A percentile compares a stretch with the other conserved stretches of the same genome.
These are phyloP conservation scores for Nymphalis polychloros DNA, from an alignment of 2,888 invertebrate species.

Conservation along the genomic window DNA sequence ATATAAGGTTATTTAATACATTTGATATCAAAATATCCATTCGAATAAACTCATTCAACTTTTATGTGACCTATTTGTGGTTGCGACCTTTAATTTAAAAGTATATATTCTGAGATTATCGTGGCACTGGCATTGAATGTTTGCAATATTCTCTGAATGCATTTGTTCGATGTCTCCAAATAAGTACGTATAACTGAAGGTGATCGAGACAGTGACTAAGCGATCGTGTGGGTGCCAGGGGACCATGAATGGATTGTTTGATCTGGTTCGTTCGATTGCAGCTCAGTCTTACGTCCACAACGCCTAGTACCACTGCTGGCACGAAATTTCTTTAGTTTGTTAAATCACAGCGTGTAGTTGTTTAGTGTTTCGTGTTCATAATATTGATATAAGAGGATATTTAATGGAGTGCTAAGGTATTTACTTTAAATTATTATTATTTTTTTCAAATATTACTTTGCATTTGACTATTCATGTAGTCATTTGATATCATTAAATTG, in stretches of 20 bases:
- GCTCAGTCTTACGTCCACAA: slow-evolving; percentile 55
- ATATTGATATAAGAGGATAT: background rate
- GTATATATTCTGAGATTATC: slow-evolving; percentile 17
- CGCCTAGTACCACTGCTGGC: slow-evolving; percentile 44
- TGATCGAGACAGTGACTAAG: slow-evolving; percentile 72
- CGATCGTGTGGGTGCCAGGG: slow-evolving; percentile 62
- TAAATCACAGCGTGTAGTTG: slow-evolving; percentile 4
- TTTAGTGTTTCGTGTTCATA: background rate
- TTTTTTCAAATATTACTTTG: too few relatives aligned
- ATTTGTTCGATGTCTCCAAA: slow-evolving; percentile 74
- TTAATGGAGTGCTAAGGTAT: slow-evolving; percentile 1
- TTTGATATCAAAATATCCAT: too few relatives aligned
- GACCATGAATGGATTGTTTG: slow-evolving; percentile 54
- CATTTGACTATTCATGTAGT: too few relatives aligned
- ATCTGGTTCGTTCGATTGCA: slow-evolving; percentile 59
- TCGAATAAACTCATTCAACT: background rate
- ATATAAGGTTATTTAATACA: too few relatives aligned
- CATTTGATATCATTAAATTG: too few relatives aligned
- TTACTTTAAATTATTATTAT: background rate
- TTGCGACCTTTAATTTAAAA: background rate
- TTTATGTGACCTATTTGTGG: background rate
- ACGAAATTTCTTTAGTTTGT: background rate
- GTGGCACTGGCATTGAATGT: slow-evolving; percentile 57
- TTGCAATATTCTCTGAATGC: slow-evolving; percentile 58
- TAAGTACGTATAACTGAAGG: slow-evolving; percentile 77